phyloP scores from a whole-genome alignment of 2,888 invertebrate species.

The Rhodophaea formosa region DNA sequence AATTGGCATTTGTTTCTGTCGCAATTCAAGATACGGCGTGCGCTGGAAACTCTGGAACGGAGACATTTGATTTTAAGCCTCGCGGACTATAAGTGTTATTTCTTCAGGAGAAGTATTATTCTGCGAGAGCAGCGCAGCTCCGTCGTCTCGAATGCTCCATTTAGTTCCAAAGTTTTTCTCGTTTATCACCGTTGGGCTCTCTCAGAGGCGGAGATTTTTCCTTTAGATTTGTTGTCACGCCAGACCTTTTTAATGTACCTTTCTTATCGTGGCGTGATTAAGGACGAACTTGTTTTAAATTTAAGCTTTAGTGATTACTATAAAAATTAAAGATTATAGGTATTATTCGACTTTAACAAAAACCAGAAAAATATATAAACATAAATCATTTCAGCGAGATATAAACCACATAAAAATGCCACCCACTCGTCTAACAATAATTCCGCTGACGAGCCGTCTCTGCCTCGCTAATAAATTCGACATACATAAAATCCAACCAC shows the following conservation, averaged over 20 bases:
- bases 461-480: slow-evolving; percentile 13
- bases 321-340: slow-evolving; percentile 24
- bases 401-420: neutral
- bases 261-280: slow-evolving; percentile 77
- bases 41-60: slow-evolving; percentile 63
- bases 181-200: slow-evolving; percentile 81
- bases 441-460: neutral
- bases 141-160: slow-evolving; percentile 80
- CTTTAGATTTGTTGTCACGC: slow-evolving; percentile 82
- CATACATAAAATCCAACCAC: slow-evolving; percentile 17
- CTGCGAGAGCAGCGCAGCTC: slow-evolving; percentile 76
- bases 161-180: slow-evolving; percentile 82
- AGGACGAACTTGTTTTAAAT: slow-evolving; percentile 63
- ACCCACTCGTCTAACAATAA: neutral
- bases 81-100: slow-evolving; percentile 81
- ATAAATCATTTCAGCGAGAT: neutral
- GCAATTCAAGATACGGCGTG: slow-evolving; percentile 61
- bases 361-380: neutral
- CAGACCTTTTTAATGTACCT: slow-evolving; percentile 81
- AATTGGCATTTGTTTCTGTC: slow-evolving; percentile 56
- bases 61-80: slow-evolving; percentile 81
- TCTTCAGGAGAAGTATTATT: slow-evolving; percentile 79
- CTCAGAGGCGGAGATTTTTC: slow-evolving; percentile 80
- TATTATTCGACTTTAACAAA: no score
- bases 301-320: slow-evolving; percentile 29